Conservation (phyloP, 53 echinoderm and acorn worm species). For the Henricia sp. region DNA sequence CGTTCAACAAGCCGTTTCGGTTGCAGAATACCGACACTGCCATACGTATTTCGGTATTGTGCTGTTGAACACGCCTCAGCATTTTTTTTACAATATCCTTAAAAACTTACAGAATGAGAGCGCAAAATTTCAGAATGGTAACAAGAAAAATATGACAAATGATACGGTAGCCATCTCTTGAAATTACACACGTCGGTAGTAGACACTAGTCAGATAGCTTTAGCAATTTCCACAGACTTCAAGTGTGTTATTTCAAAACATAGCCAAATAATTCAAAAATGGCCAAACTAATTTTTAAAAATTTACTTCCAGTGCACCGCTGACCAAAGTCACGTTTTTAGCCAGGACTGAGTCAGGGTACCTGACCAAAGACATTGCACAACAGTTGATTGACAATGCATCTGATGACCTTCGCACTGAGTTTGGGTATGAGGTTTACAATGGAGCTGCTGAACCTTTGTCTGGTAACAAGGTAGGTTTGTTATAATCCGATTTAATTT, state of each 20-base stretch:
- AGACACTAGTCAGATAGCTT: not conserved
- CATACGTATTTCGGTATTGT: too few relatives aligned
- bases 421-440: not conserved
- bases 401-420: not conserved
- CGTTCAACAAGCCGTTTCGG: too few relatives aligned
- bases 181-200: not conserved
- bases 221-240: not conserved
- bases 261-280: not conserved
- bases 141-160: not conserved
- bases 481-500: too few relatives aligned
- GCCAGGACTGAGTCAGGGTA: conserved; percentile 22
- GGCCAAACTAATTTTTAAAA: not conserved
- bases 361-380: not conserved
- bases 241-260: not conserved
- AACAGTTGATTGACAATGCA: conserved; percentile 1
- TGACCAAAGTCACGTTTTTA: conserved; percentile 41
- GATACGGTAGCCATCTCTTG: not conserved
- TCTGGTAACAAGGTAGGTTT: too few relatives aligned
- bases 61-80: too few relatives aligned
- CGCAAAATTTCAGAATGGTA: too few relatives aligned
- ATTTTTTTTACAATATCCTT: too few relatives aligned
- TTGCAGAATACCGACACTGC: too few relatives aligned
- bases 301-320: not conserved
- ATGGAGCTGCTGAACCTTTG: not conserved
- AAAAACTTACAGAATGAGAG: too few relatives aligned